Evolutionary conservation across 2,113 vertebrate genomes (phyloP).

Genomic region (Albula glossodonta): DNA sequence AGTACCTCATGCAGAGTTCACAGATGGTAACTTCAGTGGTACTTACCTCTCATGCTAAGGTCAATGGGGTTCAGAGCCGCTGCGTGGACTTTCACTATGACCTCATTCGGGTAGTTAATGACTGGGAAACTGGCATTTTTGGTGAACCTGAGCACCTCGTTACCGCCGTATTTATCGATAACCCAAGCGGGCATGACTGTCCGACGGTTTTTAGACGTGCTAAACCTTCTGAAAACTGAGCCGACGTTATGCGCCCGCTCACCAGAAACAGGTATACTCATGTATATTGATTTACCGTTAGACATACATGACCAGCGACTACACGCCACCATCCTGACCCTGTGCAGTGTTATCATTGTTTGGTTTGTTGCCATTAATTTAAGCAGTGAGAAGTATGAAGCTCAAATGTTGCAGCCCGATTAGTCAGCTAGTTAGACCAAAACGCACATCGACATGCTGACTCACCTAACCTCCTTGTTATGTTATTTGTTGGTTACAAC

Average conservation of each 20-base stretch:
- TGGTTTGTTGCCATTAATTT: too few species aligned
- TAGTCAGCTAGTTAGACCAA: too few species aligned
- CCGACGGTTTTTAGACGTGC: conserved; percentile 52
- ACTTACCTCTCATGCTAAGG: conserved; percentile 94
- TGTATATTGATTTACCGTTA: background rate
- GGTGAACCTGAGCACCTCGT: conserved; percentile 83
- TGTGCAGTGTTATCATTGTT: conserved; percentile 4
- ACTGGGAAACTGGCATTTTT: conserved; percentile 78
- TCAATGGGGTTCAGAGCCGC: conserved; percentile 90
- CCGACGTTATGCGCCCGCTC: background rate
- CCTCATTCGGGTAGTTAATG: conserved; percentile 89
- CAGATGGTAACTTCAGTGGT: background rate
- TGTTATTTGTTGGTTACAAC: background rate
- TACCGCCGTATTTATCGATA: conserved; percentile 86
- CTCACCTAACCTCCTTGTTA: too few species aligned
- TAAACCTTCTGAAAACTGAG: conserved; percentile 52
- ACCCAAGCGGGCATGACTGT: conserved; percentile 90
- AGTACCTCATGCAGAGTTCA: background rate
- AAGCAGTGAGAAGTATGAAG: too few species aligned
- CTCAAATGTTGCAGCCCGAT: too few species aligned
- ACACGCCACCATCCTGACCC: conserved; percentile 27
- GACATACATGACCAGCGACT: conserved; percentile 27
- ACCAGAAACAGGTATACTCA: background rate
- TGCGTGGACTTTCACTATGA: conserved; percentile 88
- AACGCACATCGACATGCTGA: too few species aligned